These are phyloP conservation scores for Lucilia cuprina DNA, from an alignment of 1,140 invertebrate genomes.

Conservation along the genomic window DNA sequence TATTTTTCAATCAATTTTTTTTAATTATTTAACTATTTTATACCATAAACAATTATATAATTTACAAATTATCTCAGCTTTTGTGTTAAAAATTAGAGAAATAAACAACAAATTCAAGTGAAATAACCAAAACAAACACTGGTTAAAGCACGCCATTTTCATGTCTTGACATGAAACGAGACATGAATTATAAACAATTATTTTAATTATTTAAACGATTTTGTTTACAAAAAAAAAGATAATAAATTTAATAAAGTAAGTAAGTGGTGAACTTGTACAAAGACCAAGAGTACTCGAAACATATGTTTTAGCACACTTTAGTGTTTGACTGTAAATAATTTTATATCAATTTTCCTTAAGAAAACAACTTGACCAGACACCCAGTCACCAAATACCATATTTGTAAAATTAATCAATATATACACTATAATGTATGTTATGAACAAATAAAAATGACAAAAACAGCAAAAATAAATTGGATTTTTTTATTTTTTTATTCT, in stretches of 20 bases:
- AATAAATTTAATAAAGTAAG: not conserved
- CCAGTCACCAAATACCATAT: not conserved
- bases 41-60: too few relatives aligned
- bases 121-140: not conserved
- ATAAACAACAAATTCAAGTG: too few relatives aligned
- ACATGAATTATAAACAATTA: not conserved
- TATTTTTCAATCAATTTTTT: too few relatives aligned
- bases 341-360: not conserved
- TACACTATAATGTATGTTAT: not conserved
- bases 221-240: not conserved
- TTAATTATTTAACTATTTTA: too few relatives aligned
- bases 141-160: slow-evolving; percentile 1
- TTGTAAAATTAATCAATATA: not conserved
- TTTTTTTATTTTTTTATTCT: too few relatives aligned
- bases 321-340: not conserved
- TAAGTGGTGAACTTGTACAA: not conserved
- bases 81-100: too few relatives aligned
- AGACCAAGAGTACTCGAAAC: not conserved
- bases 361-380: not conserved
- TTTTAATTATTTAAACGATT: slow-evolving; percentile 7
- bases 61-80: too few relatives aligned
- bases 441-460: not conserved
- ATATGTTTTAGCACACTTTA: not conserved
- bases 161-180: not conserved
- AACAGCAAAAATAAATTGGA: too few relatives aligned